Evolutionary conservation across 2,113 vertebrate genomes (phyloP), one percentile per base, ranked within the genome.

Genomic region (Stercorarius parasiticus): DNA sequence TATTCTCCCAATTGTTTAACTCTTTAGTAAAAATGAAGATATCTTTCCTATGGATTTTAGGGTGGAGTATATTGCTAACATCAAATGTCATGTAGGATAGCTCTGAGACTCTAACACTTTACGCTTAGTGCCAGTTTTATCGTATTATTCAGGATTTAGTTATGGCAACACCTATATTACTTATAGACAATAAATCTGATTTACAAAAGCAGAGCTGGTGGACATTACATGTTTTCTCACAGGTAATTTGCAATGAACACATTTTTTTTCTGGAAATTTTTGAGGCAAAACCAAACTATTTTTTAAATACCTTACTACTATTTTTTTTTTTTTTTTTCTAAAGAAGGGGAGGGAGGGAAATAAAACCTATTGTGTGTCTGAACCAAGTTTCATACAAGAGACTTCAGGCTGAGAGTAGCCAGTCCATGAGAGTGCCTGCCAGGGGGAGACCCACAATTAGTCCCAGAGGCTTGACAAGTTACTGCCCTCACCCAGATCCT

Each of bases 281-380:
- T 15, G 30, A 21, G 6, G 6, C 10, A 50, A 83, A 73, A 55
- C 1, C 15, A 72, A 80, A 17, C 1, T 65, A 38, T n/a, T 82
- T 72, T 67, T 38, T 2, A 20, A 30, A 61, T 49, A 23, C 70
- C 5, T 38, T 67, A 40, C 11, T n/a, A n/a, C n/a, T n/a, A n/a
- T 47, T 47, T 47, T 47, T 47, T 47, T 20, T 20, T 16, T 16
- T 43, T 42, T 42, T 42, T 42, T 15, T 11, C 19, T 25, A 59
- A 5, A 25, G 29, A 8, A 30, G 2, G 6, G 6, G 8, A 23
- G 5, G 6, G 21, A 45, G 2, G 9, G 6, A 59, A 69, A 29
- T 36, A 52, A 38, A 66, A n/a, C 5, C 13, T 88, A 7, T 40
- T 2, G 0, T 3, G 5, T 55, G 16, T 47, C 34, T 67, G 34